Conservation (phyloP, 2,797 vertebrate genomes). For the Thunnus albacares region DNA sequence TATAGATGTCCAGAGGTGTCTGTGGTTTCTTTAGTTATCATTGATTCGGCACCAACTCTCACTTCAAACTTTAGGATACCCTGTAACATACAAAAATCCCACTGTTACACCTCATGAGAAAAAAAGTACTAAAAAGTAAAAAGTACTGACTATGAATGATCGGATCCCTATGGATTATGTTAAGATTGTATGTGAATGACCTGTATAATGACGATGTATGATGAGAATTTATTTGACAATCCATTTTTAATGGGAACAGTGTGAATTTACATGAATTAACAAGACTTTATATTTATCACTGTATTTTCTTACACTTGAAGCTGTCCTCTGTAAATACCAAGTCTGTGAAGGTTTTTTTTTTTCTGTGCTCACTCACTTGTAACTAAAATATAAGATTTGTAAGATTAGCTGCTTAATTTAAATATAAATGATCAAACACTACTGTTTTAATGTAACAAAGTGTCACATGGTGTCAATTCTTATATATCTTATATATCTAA, state of each 20-base stretch:
- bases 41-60: conserved; percentile 5
- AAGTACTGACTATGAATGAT: conserved; percentile 19
- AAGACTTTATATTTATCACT: conserved; percentile 68
- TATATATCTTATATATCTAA: background rate
- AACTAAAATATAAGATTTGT: conserved; percentile 57
- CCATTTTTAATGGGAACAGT: conserved; percentile 61
- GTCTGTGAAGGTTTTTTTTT: conserved; percentile 29
- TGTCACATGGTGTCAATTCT: background rate
- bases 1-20: background rate
- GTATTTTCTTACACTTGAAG: conserved; percentile 78
- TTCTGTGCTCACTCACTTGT: conserved; percentile 54
- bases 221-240: conserved; percentile 75
- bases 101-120: background rate
- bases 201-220: conserved; percentile 43
- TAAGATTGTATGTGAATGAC: conserved; percentile 46
- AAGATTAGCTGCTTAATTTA: conserved; percentile 57
- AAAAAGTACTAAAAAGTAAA: background rate
- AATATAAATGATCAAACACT: conserved; percentile 60
- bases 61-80: conserved; percentile 20
- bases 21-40: conserved; percentile 7
- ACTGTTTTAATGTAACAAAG: conserved; percentile 51
- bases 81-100: background rate
- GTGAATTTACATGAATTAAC: conserved; percentile 48
- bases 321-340: conserved; percentile 57
- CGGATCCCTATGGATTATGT: conserved; percentile 12